Evolutionary conservation across 2,888 invertebrate genomes (phyloP), one percentile per base, ranked within the genome.

Genomic region (Nematopogon swammerdamellus): DNA sequence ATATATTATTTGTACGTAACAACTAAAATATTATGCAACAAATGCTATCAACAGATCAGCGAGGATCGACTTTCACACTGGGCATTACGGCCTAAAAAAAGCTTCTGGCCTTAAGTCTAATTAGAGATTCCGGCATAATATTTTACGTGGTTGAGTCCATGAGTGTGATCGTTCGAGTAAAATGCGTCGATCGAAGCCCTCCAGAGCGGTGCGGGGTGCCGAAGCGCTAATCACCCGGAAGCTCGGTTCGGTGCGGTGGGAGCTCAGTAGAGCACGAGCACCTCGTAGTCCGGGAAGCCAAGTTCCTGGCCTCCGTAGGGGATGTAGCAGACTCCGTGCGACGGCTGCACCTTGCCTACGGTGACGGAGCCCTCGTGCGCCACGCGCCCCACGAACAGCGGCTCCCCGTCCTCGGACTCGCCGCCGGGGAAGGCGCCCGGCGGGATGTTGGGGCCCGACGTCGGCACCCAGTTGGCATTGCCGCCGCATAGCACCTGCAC

Each of bases 301-400:
- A 92, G 67, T 65, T 94, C 94, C 59, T 86, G 82, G 44, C 93
- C 92, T 1, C 77, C 91, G 63, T 85, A 94, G 14, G 93, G 85
- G 70, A 94, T 91, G 82, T 94, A 94, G 65, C 89, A 87, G 49
- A 87, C 86, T 19, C 84, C 88, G 62, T 92, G 92, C 8, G 90
- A 90, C 36, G 88, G 86, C 60, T 94, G 93, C 2, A 94, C 87
- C 73, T 94, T 93, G 61, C 93, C 92, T 19, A 87, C 82, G 19
- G 91, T 91, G 46, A 90, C 55, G 52, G 87, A 84, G 51, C 88
- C 91, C 57, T 92, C 90, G 61, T 92, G 91, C 42, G 81, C 76
- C 1, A 87, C 89, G 55, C 92, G 85, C 16, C 92, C 93, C 36
- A 92, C 74, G 68, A 82, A 92, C 2, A 93, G 79, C 0, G 90